Conservation (phyloP, 2,113 vertebrate species). For the Irena cyanogastra region DNA sequence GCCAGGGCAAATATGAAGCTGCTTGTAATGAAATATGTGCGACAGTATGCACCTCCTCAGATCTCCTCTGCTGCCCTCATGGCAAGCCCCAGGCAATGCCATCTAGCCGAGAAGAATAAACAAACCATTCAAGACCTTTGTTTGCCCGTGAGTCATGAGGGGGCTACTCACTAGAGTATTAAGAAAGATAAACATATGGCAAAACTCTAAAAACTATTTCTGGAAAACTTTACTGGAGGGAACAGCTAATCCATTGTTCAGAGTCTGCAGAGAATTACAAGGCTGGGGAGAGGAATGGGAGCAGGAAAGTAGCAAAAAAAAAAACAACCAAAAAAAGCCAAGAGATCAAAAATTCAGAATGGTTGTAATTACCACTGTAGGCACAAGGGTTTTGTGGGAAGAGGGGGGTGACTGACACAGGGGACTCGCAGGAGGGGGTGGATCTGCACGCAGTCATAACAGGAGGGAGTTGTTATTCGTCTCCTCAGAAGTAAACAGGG, state of each 20-base stretch:
- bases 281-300: slow-evolving; percentile 29
- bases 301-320: background rate
- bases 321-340: background rate
- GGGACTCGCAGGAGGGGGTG: background rate
- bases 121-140: slow-evolving; percentile 64
- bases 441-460: background rate
- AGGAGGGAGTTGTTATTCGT: background rate
- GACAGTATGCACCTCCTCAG: background rate
- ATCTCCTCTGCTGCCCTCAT: slow-evolving; percentile 20
- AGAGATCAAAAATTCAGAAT: slow-evolving; percentile 49
- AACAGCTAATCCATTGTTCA: slow-evolving; percentile 76
- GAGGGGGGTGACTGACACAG: background rate
- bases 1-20: background rate
- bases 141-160: slow-evolving; percentile 69
- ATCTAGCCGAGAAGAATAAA: slow-evolving; percentile 65
- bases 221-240: slow-evolving; percentile 66
- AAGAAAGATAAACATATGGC: slow-evolving; percentile 75
- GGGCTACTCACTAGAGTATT: slow-evolving; percentile 67
- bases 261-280: slow-evolving; percentile 46
- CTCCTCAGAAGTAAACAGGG: slow-evolving; percentile 37
- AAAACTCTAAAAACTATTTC: slow-evolving; percentile 73
- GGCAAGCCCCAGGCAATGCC: slow-evolving; percentile 18
- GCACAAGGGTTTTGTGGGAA: slow-evolving; percentile 12
- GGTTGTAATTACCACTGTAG: slow-evolving; percentile 29
- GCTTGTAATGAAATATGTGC: slow-evolving; percentile 11